phyloP scores from a whole-genome alignment of 1,140 invertebrate species.

The Saccostrea glomerata region DNA sequence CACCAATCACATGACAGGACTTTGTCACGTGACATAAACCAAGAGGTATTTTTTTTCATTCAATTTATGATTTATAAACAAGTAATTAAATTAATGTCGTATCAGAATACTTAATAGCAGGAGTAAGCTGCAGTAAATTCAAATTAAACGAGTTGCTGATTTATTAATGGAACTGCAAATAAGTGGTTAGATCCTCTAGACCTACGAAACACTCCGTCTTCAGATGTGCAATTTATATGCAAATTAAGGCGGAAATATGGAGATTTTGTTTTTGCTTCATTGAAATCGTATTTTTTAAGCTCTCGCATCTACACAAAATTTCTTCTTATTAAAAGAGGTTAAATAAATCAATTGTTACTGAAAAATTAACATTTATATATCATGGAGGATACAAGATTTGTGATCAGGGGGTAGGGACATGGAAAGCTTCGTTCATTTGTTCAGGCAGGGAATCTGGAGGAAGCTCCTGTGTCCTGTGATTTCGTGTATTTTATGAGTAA shows the following conservation, averaged over 20 bases:
- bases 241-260: neutral
- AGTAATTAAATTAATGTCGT: neutral
- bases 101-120: neutral
- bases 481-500: no score
- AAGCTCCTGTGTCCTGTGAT: no score
- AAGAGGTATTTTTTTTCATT: slow-evolving; percentile 1
- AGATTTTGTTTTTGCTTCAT: neutral
- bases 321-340: no score
- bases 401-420: no score
- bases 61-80: slow-evolving; percentile 18
- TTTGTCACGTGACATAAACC: slow-evolving; percentile 10
- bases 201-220: neutral
- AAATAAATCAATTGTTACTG: no score
- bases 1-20: neutral
- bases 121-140: neutral
- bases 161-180: neutral
- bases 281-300: neutral
- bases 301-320: no score
- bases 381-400: no score
- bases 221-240: neutral
- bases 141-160: slow-evolving; percentile 9
- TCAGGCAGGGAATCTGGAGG: no score
- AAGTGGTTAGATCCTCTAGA: neutral
- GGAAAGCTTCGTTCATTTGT: no score
- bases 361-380: no score